Evolutionary conservation across 2,797 vertebrate genomes (phyloP), one percentile per base, ranked within the genome.

Genomic region (Manis pentadactyla): DNA sequence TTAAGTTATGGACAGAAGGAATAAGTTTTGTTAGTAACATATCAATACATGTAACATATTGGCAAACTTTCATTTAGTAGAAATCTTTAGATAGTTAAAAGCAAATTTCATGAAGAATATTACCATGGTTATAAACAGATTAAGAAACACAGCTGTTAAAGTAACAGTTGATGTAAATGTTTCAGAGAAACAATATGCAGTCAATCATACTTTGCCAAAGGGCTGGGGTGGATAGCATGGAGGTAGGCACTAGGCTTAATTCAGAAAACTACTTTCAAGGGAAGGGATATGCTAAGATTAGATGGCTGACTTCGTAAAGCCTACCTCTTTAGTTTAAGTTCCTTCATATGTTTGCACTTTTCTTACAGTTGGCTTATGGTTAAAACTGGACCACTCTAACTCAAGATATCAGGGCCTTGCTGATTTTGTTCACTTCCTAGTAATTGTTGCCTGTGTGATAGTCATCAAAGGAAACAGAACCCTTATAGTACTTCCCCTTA

Each of bases 1-100:
- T 92, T 75, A 90, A 83, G 53, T 78, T 93, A 88, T 93, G n/a
- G 53, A 86, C 37, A 93, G 63, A 93, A 84, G 37, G n/a, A 4
- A 4, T 1, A 75, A 61, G 66, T 46, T 93, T 79, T 95, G 59
- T 91, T 88, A 79, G 68, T 92, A 89, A 77, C 39, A 64, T 95
- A 87, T 64, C 51, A 92, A 92, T 87, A 37, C 39, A 74, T 95
- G 34, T 92, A 82, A 74, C 53, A 66, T 17, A 66, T 6, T 94
- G 85, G 83, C 51, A 93, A 93, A 88, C 3, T 88, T 86, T 78
- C 77, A 91, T 66, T 90, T 61, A 71, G 53, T 71, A 83, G 89
- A 97, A 96, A n/a, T 74, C 83, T 93, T 96, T 85, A 94, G n/a
- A 83, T 49, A 81, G 18, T 17, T 42, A 68, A 97, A 89, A 91